Evolutionary conservation across 2,113 vertebrate species (phyloP).

Genomic region (Tragelaphus scriptus): DNA sequence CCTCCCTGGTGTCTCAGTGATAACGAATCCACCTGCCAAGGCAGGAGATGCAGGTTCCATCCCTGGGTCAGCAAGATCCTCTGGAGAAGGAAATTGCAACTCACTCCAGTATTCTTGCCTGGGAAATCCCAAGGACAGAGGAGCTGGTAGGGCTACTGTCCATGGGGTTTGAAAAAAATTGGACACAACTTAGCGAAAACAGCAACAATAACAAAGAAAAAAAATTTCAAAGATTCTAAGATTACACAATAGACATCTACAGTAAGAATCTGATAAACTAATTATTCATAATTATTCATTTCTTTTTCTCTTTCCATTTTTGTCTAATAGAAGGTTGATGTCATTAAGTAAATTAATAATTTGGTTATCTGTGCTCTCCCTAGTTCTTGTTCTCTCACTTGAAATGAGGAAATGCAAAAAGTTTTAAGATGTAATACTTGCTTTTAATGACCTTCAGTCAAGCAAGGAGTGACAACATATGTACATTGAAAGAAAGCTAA

Average conservation of each 20-base stretch:
- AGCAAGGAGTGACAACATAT: not conserved
- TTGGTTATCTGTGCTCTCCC: not conserved
- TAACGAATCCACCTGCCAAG: not conserved
- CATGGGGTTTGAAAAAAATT: not conserved
- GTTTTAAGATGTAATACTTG: not conserved
- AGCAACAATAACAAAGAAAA: not conserved
- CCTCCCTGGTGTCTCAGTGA: not conserved
- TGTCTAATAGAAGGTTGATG: not conserved
- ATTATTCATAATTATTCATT: not conserved
- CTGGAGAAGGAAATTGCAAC: not conserved
- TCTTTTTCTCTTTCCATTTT: not conserved
- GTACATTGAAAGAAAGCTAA: not conserved
- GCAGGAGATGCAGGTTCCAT: not conserved
- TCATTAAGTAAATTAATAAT: not conserved
- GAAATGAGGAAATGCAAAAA: not conserved
- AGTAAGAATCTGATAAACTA: not conserved
- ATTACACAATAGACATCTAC: not conserved
- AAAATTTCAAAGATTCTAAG: not conserved
- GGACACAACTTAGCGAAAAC: not conserved
- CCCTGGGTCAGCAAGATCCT: not conserved
- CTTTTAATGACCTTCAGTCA: not conserved
- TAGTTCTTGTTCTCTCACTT: not conserved
- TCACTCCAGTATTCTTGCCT: not conserved
- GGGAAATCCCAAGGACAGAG: not conserved
- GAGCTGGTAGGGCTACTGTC: not conserved